Evolutionary conservation across 1,140 invertebrate species (phyloP).

Genomic region (Cydia pomonella): DNA sequence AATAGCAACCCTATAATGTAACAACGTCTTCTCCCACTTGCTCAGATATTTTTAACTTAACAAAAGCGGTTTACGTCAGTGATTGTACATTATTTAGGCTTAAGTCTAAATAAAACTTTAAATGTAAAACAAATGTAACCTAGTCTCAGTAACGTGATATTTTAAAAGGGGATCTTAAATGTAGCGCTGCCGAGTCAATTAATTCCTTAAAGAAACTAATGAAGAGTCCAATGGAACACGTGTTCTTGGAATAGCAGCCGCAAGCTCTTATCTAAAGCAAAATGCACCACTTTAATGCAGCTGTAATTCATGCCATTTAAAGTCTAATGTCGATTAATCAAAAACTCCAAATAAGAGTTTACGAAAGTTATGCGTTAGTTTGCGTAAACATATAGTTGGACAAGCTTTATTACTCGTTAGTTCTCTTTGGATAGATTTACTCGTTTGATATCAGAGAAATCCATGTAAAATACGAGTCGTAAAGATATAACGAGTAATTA

Average conservation of each 20-base stretch:
- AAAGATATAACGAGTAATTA: constrained; percentile 2
- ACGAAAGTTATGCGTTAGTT: neutral
- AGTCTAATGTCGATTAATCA: neutral
- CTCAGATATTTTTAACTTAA: too few relatives aligned
- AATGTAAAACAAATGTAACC: constrained; percentile 9
- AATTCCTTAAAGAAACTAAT: constrained; percentile 31
- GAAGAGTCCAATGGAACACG: constrained; percentile 17
- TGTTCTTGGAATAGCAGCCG: neutral
- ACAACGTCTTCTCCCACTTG: too few relatives aligned
- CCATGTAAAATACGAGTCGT: neutral
- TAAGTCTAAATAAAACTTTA: constrained; percentile 2
- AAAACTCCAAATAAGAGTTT: neutral
- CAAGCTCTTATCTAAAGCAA: neutral
- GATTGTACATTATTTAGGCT: neutral
- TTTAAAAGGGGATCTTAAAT: constrained; percentile 31
- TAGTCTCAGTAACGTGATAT: constrained; percentile 22
- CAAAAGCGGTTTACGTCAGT: neutral
- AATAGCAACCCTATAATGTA: too few relatives aligned
- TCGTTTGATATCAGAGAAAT: constrained; percentile 32
- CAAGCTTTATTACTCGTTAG: constrained; percentile 12
- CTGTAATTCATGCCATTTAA: neutral
- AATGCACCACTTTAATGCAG: neutral
- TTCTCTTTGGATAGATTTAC: neutral
- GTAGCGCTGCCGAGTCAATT: constrained; percentile 27
- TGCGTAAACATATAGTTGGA: constrained; percentile 4